Base-by-base conservation (phyloP, 2,113 vertebrate species). In the Sakesphorus luctuosus region DNA sequence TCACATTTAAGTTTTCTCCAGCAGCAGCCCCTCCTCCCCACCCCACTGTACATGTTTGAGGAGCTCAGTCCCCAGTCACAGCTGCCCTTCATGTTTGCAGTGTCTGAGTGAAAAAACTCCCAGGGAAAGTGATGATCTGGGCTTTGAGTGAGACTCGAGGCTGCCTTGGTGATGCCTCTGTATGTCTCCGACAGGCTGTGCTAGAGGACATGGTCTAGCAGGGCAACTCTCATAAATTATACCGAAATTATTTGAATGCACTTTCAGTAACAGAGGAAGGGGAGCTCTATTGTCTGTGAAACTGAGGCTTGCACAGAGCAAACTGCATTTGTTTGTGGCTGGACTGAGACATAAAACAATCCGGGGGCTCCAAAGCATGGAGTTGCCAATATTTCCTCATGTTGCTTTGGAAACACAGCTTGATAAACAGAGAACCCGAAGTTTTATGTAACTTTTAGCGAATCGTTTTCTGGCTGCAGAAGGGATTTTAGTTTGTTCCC, bases 181-280 rank as follows among this genome's bases (percentile, higher is more conserved):
- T 18, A 35, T 80, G 58, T 80, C 78, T 94, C 95, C 94, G 11
- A 96, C 84, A 93, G 95, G 95, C 93, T 96, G 93, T 96, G 95
- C 93, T 94, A 93, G 95, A 95, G 95, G 72, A 95, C 87, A 3
- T 1, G 50, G 19, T 80, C 82, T 83, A 44, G 55, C 89, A 58
- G 50, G 76, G 84, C 62, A 66, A 20, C 5, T 24, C 95, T 96
- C 8, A 38, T 82, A 89, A 95, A 93, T 83, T 68, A 78, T 83
- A 91, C 36, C 28, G 89, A 43, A 80, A 66, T 87, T 46, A 44
- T 94, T 95, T 91, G 87, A 95, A 89, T 79, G 84, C 67, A 73
- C 78, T 96, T 93, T 93, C 74, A 66, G 89, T 58, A 69, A 11
- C 3, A 0, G 78, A 68, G 81, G 87, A 94, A 75, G 82, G 67